A percentile compares a stretch with the other conserved stretches of the same genome.
These are phyloP conservation scores for Agrotis segetum DNA, from an alignment of 2,888 invertebrate genomes.

Conservation along the genomic window DNA sequence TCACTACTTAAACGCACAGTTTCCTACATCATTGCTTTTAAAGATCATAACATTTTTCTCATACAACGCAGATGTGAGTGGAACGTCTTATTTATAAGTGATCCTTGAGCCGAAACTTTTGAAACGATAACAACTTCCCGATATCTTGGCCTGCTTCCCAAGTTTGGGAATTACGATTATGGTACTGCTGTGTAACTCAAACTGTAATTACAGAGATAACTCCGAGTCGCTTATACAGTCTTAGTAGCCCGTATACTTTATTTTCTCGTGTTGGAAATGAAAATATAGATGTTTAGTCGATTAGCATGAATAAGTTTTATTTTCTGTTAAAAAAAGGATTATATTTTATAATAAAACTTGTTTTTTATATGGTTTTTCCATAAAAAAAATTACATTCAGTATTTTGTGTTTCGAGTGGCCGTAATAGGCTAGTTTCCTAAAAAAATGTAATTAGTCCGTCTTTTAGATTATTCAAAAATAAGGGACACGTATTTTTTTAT, in stretches of 20 bases:
- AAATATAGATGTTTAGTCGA: slow-evolving; percentile 10
- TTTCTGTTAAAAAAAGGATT: not conserved
- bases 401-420: no score
- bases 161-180: slow-evolving; percentile 76
- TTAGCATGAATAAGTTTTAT: not conserved
- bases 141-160: slow-evolving; percentile 67
- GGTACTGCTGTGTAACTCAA: slow-evolving; percentile 70
- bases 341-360: not conserved
- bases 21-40: slow-evolving; percentile 46
- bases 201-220: slow-evolving; percentile 69
- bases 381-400: no score
- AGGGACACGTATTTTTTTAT: no score
- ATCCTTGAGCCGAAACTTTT: slow-evolving; percentile 65
- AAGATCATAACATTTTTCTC: slow-evolving; percentile 63
- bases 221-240: slow-evolving; percentile 62
- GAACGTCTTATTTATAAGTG: slow-evolving; percentile 58
- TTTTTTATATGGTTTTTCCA: no score
- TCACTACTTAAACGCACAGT: slow-evolving; percentile 31
- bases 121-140: slow-evolving; percentile 72
- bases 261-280: slow-evolving; percentile 33
- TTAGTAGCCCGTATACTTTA: slow-evolving; percentile 53
- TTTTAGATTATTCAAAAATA: no score
- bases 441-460: no score
- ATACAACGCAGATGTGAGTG: slow-evolving; percentile 56
- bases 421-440: no score